Percentiles rank a stretch among this genome's conserved stretches.
Evolutionary conservation across 2,797 vertebrate species (phyloP).

Genomic region (Sebastes matsubarae): DNA sequence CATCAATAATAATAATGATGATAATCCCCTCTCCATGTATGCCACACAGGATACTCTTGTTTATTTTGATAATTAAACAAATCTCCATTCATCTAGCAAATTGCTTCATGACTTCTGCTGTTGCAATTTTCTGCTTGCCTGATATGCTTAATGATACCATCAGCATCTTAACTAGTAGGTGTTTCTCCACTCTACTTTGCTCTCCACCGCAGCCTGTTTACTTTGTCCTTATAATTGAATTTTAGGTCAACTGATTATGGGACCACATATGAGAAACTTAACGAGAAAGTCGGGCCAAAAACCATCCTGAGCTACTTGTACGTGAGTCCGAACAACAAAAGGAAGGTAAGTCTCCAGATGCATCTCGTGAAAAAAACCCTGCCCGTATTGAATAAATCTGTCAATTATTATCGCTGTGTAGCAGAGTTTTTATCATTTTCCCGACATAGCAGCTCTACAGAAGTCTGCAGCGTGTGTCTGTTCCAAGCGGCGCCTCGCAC

Average conservation of each 20-base stretch:
- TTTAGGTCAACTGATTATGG: slow-evolving; percentile 96
- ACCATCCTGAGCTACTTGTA: slow-evolving; percentile 95
- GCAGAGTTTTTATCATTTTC: slow-evolving; percentile 35
- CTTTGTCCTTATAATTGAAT: slow-evolving; percentile 72
- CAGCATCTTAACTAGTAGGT: slow-evolving; percentile 66
- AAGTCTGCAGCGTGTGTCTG: slow-evolving; percentile 8
- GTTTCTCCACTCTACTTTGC: slow-evolving; percentile 36
- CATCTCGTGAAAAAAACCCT: not conserved
- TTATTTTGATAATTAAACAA: slow-evolving; percentile 70
- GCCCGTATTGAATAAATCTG: slow-evolving; percentile 1
- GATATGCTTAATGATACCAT: slow-evolving; percentile 73
- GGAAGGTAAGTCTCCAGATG: slow-evolving; percentile 85
- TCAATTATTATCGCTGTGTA: not conserved
- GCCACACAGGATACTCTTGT: slow-evolving; percentile 48
- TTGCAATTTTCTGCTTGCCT: slow-evolving; percentile 78
- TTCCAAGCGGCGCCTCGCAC: slow-evolving; percentile 25
- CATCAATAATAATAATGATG: slow-evolving; percentile 7
- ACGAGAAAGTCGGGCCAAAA: slow-evolving; percentile 93
- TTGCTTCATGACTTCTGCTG: slow-evolving; percentile 71
- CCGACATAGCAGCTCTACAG: slow-evolving; percentile 22
- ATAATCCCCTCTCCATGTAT: not conserved
- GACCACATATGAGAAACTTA: slow-evolving; percentile 94
- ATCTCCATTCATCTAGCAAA: slow-evolving; percentile 71
- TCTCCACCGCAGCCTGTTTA: slow-evolving; percentile 42
- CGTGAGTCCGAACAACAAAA: slow-evolving; percentile 95